Conservation (phyloP, 2,888 invertebrate genomes). For the Pilophorus perplexus region DNA sequence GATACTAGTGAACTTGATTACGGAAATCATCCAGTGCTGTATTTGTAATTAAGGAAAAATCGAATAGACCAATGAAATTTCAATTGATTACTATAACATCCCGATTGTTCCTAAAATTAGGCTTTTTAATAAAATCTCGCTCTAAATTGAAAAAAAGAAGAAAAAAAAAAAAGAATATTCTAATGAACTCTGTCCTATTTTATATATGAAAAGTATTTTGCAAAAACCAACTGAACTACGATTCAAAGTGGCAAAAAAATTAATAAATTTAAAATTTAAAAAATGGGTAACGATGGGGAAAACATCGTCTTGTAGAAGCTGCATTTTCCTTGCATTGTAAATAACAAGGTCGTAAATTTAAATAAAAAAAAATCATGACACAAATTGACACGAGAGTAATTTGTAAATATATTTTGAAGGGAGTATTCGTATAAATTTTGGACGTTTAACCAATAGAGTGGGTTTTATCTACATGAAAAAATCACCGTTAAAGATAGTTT, state of each 20-base stretch:
- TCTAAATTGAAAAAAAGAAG: slow-evolving; percentile 25
- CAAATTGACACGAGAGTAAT: slow-evolving; percentile 17
- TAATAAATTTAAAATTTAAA: background rate
- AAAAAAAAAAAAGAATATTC: slow-evolving; percentile 27
- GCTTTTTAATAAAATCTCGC: slow-evolving; percentile 35
- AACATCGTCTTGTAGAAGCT: background rate
- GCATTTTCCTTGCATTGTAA: slow-evolving; percentile 40
- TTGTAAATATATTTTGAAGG: slow-evolving; percentile 43
- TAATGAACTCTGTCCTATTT: slow-evolving; percentile 41
- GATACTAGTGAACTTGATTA: background rate
- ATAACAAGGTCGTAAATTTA: slow-evolving; percentile 21
- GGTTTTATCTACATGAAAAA: slow-evolving; percentile 3
- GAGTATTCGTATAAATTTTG: slow-evolving; percentile 15
- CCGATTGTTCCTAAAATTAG: slow-evolving; percentile 39
- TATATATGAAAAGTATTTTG: slow-evolving; percentile 35
- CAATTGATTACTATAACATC: slow-evolving; percentile 29
- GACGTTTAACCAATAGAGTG: slow-evolving; percentile 32
- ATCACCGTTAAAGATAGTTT: slow-evolving; percentile 11
- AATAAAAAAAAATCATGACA: slow-evolving; percentile 10
- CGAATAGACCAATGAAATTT: slow-evolving; percentile 36
- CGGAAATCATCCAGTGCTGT: background rate
- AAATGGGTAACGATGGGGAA: background rate
- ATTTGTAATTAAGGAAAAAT: slow-evolving; percentile 25
- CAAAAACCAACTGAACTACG: slow-evolving; percentile 21
- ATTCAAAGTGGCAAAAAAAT: background rate